These are phyloP conservation scores for Xestia ashworthii DNA, from an alignment of 2,888 invertebrate species.

Conservation along the genomic window DNA sequence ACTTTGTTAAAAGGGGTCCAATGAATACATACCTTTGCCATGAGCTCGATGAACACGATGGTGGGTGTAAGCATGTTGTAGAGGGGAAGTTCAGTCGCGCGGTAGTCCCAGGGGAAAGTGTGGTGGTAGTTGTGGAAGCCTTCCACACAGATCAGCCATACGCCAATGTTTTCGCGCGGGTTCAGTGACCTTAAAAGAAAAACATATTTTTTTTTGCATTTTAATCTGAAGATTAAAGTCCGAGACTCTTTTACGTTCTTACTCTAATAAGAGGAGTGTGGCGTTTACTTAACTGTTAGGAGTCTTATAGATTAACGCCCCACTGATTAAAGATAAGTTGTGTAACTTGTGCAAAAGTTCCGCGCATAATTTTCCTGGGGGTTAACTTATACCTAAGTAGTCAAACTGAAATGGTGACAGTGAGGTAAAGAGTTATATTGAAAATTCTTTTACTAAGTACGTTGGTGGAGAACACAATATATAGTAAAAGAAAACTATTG, in stretches of 20 bases:
- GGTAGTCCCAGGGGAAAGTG: slow-evolving; percentile 94
- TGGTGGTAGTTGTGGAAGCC: slow-evolving; percentile 98
- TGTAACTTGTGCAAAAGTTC: neutral
- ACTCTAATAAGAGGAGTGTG: slow-evolving; percentile 11
- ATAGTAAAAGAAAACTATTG: neutral
- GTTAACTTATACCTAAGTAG: neutral
- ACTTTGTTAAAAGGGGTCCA: slow-evolving; percentile 29
- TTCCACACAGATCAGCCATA: slow-evolving; percentile 93
- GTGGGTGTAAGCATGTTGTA: slow-evolving; percentile 92
- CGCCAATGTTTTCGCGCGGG: slow-evolving; percentile 93
- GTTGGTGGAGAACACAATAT: too few relatives aligned
- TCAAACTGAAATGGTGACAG: neutral
- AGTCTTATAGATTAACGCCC: slow-evolving; percentile 4
- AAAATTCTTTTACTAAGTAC: too few relatives aligned
- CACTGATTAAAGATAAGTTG: neutral
- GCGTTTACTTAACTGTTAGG: neutral
- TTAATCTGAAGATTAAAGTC: neutral
- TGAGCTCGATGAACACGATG: slow-evolving; percentile 93
- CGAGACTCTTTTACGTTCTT: slow-evolving; percentile 18
- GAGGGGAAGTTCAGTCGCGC: slow-evolving; percentile 92
- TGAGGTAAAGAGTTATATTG: neutral
- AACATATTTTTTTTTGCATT: slow-evolving; percentile 38
- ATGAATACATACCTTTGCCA: slow-evolving; percentile 89
- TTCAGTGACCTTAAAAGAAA: slow-evolving; percentile 89
- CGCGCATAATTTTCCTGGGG: neutral